A percentile compares a stretch with the other conserved stretches of the same genome.
These are phyloP conservation scores for Phrynocephalus guinanensis DNA, from an alignment of 2,797 vertebrate genomes.

Conservation along the genomic window DNA sequence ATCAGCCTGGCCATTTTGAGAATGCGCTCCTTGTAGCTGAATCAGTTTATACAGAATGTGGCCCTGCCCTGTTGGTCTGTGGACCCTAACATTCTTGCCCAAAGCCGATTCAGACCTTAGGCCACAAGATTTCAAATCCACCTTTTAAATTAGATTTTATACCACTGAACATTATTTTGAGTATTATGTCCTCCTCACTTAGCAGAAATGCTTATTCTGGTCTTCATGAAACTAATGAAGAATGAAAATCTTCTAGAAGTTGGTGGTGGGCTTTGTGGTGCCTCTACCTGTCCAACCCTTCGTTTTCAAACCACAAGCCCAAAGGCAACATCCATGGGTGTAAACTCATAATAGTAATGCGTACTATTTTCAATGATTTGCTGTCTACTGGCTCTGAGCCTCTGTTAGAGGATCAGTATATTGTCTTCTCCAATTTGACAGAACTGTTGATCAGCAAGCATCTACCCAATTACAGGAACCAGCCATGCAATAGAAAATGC, in stretches of 20 bases:
- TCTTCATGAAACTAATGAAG: too few relatives aligned
- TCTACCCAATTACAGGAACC: neutral
- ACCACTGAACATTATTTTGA: neutral
- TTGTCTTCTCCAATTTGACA: constrained; percentile 36
- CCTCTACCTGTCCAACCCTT: neutral
- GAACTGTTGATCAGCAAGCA: neutral
- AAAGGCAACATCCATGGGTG: neutral
- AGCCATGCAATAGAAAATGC: constrained; percentile 11
- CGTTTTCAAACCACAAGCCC: neutral
- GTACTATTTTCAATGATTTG: neutral
- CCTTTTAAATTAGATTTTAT: neutral
- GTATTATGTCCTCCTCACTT: neutral
- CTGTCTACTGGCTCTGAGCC: neutral
- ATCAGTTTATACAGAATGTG: too few relatives aligned
- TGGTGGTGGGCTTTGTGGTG: neutral
- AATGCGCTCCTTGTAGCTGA: neutral
- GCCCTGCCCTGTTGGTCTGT: neutral
- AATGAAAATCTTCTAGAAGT: neutral
- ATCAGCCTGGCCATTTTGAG: neutral
- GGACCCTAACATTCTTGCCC: neutral
- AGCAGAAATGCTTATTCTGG: neutral
- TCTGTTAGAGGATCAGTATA: neutral
- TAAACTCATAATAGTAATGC: neutral
- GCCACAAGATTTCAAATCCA: neutral
- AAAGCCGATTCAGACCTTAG: neutral